Evolutionary conservation across 2,888 invertebrate species (phyloP).

Genomic region (Lapara coniferarum): DNA sequence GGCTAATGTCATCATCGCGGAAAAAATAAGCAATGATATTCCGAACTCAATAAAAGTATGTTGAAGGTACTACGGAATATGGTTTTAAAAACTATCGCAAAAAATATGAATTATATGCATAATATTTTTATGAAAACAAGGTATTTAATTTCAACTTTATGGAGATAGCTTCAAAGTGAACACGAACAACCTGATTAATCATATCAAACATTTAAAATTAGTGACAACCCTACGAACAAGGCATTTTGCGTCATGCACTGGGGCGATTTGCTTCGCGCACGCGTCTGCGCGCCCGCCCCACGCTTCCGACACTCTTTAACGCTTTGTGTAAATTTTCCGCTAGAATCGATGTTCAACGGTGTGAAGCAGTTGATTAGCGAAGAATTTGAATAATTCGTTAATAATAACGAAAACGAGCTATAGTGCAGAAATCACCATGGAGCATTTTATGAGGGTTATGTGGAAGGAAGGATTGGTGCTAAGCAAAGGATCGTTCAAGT

Average conservation of each 20-base stretch:
- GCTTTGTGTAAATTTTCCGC: constrained; percentile 16
- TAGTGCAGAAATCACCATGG: too few relatives aligned
- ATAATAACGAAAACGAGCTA: background rate
- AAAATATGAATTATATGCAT: too few relatives aligned
- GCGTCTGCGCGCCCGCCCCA: constrained; percentile 41
- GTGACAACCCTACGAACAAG: constrained; percentile 39
- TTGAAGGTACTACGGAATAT: too few relatives aligned
- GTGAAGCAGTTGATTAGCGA: background rate
- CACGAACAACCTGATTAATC: background rate
- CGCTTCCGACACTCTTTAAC: constrained; percentile 3
- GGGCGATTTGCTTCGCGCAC: constrained; percentile 72
- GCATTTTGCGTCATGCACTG: constrained; percentile 69
- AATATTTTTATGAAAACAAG: too few relatives aligned
- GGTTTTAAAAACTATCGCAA: too few relatives aligned
- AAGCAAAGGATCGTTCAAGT: too few relatives aligned
- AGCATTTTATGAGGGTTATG: background rate
- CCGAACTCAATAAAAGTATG: too few relatives aligned
- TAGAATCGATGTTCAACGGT: constrained; percentile 26
- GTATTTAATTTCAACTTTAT: background rate
- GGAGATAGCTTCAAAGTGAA: background rate
- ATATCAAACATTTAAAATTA: background rate
- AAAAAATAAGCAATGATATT: too few relatives aligned
- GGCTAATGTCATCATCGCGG: too few relatives aligned
- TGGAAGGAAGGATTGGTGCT: background rate
- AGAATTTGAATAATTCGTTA: constrained; percentile 4